phyloP scores from a whole-genome alignment of 2,888 invertebrate species.

The Poecilus cupreus region DNA sequence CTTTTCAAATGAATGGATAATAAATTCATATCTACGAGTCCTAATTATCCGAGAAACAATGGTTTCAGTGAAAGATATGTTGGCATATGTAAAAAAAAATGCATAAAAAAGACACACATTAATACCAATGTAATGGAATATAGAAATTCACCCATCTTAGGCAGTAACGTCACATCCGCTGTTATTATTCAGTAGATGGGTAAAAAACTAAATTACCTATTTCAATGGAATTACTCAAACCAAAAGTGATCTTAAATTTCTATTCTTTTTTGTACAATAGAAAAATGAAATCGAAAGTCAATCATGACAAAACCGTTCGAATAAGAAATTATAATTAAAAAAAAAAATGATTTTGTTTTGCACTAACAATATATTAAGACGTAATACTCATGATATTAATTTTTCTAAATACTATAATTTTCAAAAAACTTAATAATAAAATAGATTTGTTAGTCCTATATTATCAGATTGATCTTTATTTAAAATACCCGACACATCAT shows the following conservation, averaged over 20 bases:
- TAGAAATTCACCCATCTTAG: background rate
- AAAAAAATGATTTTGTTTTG: too few relatives aligned
- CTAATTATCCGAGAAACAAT: background rate
- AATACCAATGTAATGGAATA: background rate
- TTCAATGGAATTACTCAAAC: background rate
- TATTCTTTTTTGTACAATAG: background rate
- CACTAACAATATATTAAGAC: background rate
- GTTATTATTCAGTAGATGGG: background rate
- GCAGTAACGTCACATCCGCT: background rate
- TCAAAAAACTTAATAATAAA: too few relatives aligned
- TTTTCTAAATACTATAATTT: constrained; percentile 68
- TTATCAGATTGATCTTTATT: too few relatives aligned
- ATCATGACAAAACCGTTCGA: too few relatives aligned
- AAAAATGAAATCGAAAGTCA: too few relatives aligned
- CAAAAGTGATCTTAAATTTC: background rate
- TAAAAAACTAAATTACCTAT: background rate
- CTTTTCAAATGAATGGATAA: background rate
- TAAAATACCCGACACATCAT: too few relatives aligned
- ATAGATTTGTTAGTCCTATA: too few relatives aligned
- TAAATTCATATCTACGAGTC: background rate
- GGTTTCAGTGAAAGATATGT: background rate
- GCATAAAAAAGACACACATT: background rate
- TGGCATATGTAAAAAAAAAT: background rate
- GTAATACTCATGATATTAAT: background rate
- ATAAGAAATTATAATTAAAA: too few relatives aligned